Conservation (phyloP, 2,888 invertebrate species). For the Eucera pruinosa region DNA sequence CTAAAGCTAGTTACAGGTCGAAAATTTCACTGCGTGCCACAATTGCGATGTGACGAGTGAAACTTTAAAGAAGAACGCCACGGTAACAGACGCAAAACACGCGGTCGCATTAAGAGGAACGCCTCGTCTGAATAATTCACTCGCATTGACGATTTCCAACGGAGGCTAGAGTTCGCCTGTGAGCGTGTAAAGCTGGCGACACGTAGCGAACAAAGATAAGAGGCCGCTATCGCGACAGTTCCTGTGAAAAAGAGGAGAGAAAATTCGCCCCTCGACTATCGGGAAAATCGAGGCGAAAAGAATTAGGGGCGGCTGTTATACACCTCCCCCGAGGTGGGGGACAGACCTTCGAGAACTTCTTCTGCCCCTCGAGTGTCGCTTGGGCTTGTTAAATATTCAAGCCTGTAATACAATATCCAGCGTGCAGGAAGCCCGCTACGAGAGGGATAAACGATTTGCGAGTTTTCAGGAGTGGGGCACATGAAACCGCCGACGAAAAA, state of each 20-base stretch:
- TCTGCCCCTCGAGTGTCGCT: slow-evolving; percentile 76
- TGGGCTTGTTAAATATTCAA: slow-evolving; percentile 85
- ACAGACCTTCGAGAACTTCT: slow-evolving; percentile 67
- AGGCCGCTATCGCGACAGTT: slow-evolving; percentile 62
- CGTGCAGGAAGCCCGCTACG: slow-evolving; percentile 70
- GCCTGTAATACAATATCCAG: slow-evolving; percentile 85
- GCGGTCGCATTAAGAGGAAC: slow-evolving; percentile 20
- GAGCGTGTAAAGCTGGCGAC: slow-evolving; percentile 56
- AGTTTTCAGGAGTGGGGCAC: slow-evolving; percentile 39
- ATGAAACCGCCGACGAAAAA: slow-evolving; percentile 45
- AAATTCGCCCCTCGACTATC: slow-evolving; percentile 60
- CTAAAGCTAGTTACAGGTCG: neutral
- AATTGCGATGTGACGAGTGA: neutral
- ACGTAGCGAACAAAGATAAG: slow-evolving; percentile 55
- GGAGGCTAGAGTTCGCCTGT: slow-evolving; percentile 20
- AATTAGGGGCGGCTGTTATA: slow-evolving; percentile 72
- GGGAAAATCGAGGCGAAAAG: slow-evolving; percentile 75
- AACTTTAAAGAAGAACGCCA: slow-evolving; percentile 20
- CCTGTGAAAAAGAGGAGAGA: slow-evolving; percentile 44
- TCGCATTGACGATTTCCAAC: slow-evolving; percentile 30
- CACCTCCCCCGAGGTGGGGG: slow-evolving; percentile 47
- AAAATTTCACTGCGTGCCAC: neutral
- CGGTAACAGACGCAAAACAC: slow-evolving; percentile 39
- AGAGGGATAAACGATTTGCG: slow-evolving; percentile 74
- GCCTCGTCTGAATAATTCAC: slow-evolving; percentile 59